phyloP scores from a whole-genome alignment of 2,113 vertebrate species.

The Tragelaphus buxtoni region DNA sequence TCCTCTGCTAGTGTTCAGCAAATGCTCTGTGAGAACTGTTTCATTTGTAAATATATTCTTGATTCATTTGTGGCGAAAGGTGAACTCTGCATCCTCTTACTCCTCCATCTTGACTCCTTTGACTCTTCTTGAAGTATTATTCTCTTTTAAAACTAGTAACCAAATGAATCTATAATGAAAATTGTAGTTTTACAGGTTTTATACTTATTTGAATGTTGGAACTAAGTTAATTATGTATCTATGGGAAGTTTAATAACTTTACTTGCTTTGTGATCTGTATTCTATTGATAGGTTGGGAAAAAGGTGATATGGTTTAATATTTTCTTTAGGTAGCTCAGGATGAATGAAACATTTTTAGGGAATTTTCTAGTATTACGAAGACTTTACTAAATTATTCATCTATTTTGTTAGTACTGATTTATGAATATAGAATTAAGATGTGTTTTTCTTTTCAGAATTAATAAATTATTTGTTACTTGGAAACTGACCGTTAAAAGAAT shows the following conservation, averaged over 20 bases:
- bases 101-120: neutral
- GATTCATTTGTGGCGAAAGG: neutral
- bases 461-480: conserved; percentile 78
- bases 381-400: neutral
- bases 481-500: conserved; percentile 69
- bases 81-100: neutral
- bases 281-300: neutral
- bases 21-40: neutral
- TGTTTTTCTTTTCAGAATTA: conserved; percentile 69
- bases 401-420: neutral
- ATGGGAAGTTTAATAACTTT: neutral
- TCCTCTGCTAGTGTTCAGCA: neutral
- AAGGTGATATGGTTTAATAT: neutral
- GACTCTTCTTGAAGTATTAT: neutral
- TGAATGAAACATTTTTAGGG: neutral
- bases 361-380: conserved; percentile 11
- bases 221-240: neutral
- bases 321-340: neutral
- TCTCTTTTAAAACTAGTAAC: neutral
- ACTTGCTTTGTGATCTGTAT: neutral
- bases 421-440: neutral
- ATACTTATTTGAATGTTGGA: neutral
- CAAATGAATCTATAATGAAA: neutral
- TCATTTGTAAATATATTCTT: neutral
- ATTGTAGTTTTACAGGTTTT: neutral